Evolutionary conservation across 2,888 invertebrate species (phyloP).

Genomic region (Andrena minutula): DNA sequence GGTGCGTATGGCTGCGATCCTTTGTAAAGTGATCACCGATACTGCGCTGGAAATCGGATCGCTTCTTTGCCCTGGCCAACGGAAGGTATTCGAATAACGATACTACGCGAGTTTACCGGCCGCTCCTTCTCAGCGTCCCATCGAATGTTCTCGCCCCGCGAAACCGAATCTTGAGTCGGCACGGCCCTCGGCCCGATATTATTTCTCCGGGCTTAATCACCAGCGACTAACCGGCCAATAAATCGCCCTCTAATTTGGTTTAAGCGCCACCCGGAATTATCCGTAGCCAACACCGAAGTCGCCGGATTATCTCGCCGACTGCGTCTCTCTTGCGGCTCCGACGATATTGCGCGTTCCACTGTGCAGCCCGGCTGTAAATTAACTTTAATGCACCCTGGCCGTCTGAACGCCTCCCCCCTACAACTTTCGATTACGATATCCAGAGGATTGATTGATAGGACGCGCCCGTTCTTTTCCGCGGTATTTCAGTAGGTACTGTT

Average conservation of each 20-base stretch:
- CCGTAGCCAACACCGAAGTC: slow-evolving; percentile 51
- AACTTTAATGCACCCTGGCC: slow-evolving; percentile 38
- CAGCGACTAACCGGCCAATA: slow-evolving; percentile 52
- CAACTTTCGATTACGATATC: not conserved
- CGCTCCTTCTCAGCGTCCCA: not conserved
- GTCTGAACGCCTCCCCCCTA: not conserved
- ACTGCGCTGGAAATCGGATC: not conserved
- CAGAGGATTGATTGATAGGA: not conserved
- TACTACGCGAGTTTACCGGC: not conserved
- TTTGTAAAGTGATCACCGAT: too few species aligned
- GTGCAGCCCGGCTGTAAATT: slow-evolving; percentile 16
- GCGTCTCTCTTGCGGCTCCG: slow-evolving; percentile 11
- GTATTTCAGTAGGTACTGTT: not conserved
- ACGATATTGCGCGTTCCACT: slow-evolving; percentile 30
- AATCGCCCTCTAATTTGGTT: slow-evolving; percentile 68
- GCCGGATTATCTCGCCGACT: slow-evolving; percentile 57
- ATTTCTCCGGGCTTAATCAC: slow-evolving; percentile 59
- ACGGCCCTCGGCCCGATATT: slow-evolving; percentile 44
- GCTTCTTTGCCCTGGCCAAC: not conserved
- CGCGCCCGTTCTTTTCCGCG: not conserved
- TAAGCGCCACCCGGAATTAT: slow-evolving; percentile 63
- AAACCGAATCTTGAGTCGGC: slow-evolving; percentile 4
- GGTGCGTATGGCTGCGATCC: too few species aligned
- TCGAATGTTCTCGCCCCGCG: slow-evolving; percentile 2
- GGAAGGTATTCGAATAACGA: not conserved